phyloP scores from a whole-genome alignment of 2,888 invertebrate species.

The Drosophila macrospina region DNA sequence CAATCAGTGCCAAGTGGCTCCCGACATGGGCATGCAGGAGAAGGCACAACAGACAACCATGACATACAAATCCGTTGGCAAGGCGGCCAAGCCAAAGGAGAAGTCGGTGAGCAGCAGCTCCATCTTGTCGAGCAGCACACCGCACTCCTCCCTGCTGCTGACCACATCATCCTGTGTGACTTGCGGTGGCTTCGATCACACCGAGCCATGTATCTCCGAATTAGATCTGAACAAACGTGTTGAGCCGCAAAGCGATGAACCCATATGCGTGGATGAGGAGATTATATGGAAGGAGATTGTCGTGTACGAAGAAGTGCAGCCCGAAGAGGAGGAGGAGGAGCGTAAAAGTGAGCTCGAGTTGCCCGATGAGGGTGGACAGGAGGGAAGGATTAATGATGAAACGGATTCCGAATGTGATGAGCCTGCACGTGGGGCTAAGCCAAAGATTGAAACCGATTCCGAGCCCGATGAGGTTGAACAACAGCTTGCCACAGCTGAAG shows the following conservation, averaged over 20 bases:
- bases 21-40: slow-evolving; percentile 54
- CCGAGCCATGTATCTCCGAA: slow-evolving; percentile 56
- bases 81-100: slow-evolving; percentile 37
- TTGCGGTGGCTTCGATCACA: slow-evolving; percentile 64
- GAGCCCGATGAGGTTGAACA: background rate
- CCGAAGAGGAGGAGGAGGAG: slow-evolving; percentile 47
- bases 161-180: slow-evolving; percentile 74
- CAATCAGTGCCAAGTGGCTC: slow-evolving; percentile 66
- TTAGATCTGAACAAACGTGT: slow-evolving; percentile 62
- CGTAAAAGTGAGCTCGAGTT: slow-evolving; percentile 10
- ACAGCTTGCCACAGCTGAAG: background rate
- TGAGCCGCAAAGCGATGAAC: slow-evolving; percentile 54
- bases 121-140: slow-evolving; percentile 45
- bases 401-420: slow-evolving; percentile 13
- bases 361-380: slow-evolving; percentile 6
- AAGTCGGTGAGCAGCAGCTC: slow-evolving; percentile 39
- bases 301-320: slow-evolving; percentile 54
- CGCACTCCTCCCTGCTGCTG: slow-evolving; percentile 69
- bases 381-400: background rate
- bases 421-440: background rate
- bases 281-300: slow-evolving; percentile 69
- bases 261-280: slow-evolving; percentile 64
- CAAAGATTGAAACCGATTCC: slow-evolving; percentile 6
- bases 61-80: slow-evolving; percentile 39
- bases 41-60: slow-evolving; percentile 68